These are phyloP conservation scores for Phainopepla nitens DNA, from an alignment of 2,113 vertebrate species.

Conservation along the genomic window DNA sequence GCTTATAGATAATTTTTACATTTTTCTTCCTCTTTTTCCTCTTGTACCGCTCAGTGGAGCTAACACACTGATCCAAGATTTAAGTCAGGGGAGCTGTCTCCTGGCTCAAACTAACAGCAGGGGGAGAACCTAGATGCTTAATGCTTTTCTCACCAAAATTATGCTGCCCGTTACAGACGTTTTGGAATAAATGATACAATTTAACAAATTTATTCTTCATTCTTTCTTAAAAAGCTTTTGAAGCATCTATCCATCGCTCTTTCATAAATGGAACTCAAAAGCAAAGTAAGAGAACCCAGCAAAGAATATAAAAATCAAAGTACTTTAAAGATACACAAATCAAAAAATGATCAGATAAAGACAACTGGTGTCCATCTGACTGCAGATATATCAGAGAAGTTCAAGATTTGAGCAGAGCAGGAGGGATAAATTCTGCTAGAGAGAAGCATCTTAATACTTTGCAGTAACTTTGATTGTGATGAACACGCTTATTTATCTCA, in stretches of 20 bases:
- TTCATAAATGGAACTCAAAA: background rate
- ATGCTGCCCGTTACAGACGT: background rate
- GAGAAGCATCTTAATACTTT: background rate
- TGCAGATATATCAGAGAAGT: background rate
- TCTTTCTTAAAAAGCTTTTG: background rate
- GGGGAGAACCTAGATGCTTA: background rate
- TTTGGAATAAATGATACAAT: background rate
- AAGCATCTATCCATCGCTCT: background rate
- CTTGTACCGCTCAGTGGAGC: constrained; percentile 29
- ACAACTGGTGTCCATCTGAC: background rate
- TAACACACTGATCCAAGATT: constrained; percentile 49
- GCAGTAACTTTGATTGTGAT: background rate
- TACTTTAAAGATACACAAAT: background rate
- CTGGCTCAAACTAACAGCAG: constrained; percentile 22
- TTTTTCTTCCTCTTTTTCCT: constrained; percentile 50
- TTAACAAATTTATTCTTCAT: background rate
- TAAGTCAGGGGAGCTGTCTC: constrained; percentile 43
- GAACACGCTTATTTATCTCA: background rate
- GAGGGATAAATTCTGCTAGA: background rate
- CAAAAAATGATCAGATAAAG: background rate
- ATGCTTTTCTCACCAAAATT: background rate
- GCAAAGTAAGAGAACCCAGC: background rate
- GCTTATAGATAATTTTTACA: constrained; percentile 42
- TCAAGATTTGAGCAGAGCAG: background rate
- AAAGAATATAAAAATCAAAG: background rate